phyloP scores from a whole-genome alignment of 2,888 invertebrate species.

The Piscicola geometra region DNA sequence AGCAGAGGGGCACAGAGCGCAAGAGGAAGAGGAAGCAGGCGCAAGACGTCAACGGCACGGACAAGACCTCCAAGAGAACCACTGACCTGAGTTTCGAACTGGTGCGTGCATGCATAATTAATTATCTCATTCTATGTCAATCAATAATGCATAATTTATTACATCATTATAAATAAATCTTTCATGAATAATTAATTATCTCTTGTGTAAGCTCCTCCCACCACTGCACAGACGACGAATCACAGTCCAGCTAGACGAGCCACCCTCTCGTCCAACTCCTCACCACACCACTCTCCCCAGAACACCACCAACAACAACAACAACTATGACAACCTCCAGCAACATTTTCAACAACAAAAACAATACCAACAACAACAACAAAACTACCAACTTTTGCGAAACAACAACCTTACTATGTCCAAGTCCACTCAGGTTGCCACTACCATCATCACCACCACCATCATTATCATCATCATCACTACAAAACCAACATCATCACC shows the following conservation, averaged over 20 bases:
- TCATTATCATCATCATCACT: no score
- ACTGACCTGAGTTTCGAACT: no score
- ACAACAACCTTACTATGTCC: background rate
- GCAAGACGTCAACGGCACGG: background rate
- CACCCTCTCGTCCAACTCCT: no score
- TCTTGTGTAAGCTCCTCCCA: no score
- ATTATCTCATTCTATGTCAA: background rate
- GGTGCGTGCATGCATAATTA: background rate
- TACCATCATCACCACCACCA: no score
- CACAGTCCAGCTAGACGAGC: no score
- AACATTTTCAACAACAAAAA: background rate
- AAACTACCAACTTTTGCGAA: background rate
- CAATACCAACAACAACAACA: background rate
- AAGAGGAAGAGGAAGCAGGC: constrained; percentile 21
- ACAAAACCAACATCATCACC: no score
- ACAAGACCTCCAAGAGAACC: background rate
- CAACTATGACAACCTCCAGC: background rate
- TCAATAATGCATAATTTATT: no score
- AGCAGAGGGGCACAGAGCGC: constrained; percentile 17
- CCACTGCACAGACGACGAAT: no score
- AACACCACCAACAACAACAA: constrained; percentile 17
- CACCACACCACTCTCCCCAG: background rate
- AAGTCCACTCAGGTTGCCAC: background rate
- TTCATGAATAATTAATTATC: no score
- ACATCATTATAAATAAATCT: background rate